Evolutionary conservation across 2,113 vertebrate genomes (phyloP).

Genomic region (Hiodon tergisus): DNA sequence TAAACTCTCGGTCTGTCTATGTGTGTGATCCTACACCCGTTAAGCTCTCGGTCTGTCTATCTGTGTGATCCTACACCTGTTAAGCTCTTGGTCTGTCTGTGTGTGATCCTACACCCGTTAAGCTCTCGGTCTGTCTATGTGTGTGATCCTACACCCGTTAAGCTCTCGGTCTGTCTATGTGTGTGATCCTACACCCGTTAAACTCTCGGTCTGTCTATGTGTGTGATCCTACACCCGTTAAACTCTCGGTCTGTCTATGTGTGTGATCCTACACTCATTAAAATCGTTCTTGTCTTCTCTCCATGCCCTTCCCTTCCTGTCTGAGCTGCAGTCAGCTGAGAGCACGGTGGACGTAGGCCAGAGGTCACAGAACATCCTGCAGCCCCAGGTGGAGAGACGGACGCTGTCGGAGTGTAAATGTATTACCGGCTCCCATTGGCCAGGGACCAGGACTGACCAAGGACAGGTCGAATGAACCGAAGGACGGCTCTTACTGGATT

Average conservation of each 20-base stretch:
- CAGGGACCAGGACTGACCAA: neutral
- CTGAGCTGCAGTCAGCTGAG: slow-evolving; percentile 31
- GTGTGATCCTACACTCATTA: too few relatives aligned
- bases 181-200: neutral
- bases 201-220: neutral
- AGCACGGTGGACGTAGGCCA: slow-evolving; percentile 21
- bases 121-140: too few relatives aligned
- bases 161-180: neutral
- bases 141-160: too few relatives aligned
- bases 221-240: neutral
- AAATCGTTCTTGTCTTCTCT: neutral
- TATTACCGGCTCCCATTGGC: slow-evolving; percentile 26
- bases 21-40: too few relatives aligned
- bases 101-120: neutral
- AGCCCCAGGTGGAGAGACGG: slow-evolving; percentile 42
- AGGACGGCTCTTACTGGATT: neutral
- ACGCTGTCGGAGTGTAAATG: slow-evolving; percentile 47
- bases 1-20: neutral
- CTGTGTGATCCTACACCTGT: neutral
- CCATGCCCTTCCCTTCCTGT: slow-evolving; percentile 4
- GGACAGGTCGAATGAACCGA: neutral
- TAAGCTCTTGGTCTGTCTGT: neutral
- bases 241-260: too few relatives aligned
- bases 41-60: neutral
- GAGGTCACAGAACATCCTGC: slow-evolving; percentile 33